Percentiles rank a stretch among this genome's conserved stretches.
These are phyloP conservation scores for Dicycla oo DNA, from an alignment of 2,888 invertebrate species.

Conservation along the genomic window DNA sequence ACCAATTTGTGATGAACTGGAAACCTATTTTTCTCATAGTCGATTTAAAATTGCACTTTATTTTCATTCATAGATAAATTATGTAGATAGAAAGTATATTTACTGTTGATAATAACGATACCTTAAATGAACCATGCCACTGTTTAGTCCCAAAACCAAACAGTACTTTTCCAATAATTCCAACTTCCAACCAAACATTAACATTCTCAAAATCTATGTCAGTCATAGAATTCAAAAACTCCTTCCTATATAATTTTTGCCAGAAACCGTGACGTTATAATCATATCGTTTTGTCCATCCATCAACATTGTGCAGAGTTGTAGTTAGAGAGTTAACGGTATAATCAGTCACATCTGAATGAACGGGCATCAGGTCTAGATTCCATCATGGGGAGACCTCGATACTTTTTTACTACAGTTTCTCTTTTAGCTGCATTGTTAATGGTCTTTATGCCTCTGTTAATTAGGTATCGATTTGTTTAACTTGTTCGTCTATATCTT, in stretches of 20 bases:
- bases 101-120: neutral
- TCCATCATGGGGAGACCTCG: conserved; percentile 78
- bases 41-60: neutral
- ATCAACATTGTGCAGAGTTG: conserved; percentile 57
- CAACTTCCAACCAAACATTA: conserved; percentile 6
- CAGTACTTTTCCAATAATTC: neutral
- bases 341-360: conserved; percentile 76
- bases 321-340: conserved; percentile 64
- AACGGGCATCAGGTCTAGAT: conserved; percentile 75
- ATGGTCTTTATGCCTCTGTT: conserved; percentile 69
- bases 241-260: conserved; percentile 44
- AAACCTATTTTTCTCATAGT: conserved; percentile 20
- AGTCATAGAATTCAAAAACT: conserved; percentile 33
- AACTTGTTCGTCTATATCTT: conserved; percentile 33
- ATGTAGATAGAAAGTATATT: too few species aligned
- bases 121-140: neutral
- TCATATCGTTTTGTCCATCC: conserved; percentile 50
- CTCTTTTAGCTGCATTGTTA: conserved; percentile 78
- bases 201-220: conserved; percentile 43
- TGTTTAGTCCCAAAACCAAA: neutral
- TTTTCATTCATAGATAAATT: conserved; percentile 12
- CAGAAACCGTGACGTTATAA: conserved; percentile 55
- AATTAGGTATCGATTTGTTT: conserved; percentile 68
- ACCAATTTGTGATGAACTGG: conserved; percentile 15
- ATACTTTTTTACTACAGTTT: conserved; percentile 82